Percentiles rank a stretch among this genome's conserved stretches.
Conservation (phyloP, 2,113 vertebrate genomes). For the Rissa tridactyla region DNA sequence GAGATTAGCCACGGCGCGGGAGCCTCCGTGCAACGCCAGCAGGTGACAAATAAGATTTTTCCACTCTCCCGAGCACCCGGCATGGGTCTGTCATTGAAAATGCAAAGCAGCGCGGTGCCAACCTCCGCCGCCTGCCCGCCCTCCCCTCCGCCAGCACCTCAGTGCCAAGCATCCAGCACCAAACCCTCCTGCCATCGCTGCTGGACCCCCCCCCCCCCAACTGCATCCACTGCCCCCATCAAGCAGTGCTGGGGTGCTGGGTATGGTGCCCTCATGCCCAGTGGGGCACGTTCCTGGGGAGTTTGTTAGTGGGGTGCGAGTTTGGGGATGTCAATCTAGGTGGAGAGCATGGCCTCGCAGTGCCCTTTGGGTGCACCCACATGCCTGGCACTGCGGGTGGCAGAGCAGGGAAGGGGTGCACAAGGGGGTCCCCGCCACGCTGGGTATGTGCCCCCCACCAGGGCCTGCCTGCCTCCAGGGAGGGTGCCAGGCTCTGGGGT, state of each 20-base stretch:
- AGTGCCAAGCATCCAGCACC: rapidly evolving
- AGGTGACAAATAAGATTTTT: slow-evolving; percentile 76
- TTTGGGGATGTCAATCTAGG: neutral
- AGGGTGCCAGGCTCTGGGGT: neutral
- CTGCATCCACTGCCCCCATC: neutral
- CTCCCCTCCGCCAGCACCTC: neutral
- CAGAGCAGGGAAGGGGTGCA: neutral
- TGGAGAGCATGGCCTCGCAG: neutral
- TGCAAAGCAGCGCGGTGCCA: slow-evolving; percentile 51
- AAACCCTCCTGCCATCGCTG: rapidly evolving
- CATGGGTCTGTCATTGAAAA: slow-evolving; percentile 72
- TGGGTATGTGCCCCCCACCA: neutral
- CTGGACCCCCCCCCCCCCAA: neutral
- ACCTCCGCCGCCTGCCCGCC: neutral
- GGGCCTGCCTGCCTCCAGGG: neutral
- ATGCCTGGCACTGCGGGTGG: rapidly evolving
- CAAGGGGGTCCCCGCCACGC: rapidly evolving
- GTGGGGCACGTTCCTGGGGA: rapidly evolving
- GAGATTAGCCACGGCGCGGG: slow-evolving; percentile 43
- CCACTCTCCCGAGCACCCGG: slow-evolving; percentile 70
- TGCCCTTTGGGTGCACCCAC: neutral
- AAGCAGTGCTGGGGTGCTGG: neutral
- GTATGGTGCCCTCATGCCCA: neutral
- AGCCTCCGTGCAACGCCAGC: slow-evolving; percentile 51
- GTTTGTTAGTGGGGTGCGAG: neutral